Conservation (phyloP, 1,140 invertebrate species). For the Neotoxoptera formosana region DNA sequence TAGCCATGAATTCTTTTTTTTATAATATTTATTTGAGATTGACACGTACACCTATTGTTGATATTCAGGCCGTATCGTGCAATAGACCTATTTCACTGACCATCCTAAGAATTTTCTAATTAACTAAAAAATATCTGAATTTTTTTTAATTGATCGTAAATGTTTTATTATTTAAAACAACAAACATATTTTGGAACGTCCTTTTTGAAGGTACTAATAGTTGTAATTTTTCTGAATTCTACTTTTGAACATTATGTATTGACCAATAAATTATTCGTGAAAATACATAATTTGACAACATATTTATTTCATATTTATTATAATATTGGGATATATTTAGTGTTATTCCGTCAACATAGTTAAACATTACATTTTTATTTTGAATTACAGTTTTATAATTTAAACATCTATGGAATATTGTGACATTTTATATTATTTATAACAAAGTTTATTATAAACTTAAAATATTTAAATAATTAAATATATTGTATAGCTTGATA, state of each 20-base stretch:
- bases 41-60: slow-evolving; percentile 51
- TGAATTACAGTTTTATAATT: no score
- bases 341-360: no score
- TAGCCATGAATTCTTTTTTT: background rate
- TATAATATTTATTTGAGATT: slow-evolving; percentile 26
- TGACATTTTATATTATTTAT: no score
- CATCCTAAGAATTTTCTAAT: slow-evolving; percentile 37
- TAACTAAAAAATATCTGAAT: background rate
- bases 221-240: background rate
- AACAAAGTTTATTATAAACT: no score
- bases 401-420: no score
- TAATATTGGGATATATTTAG: background rate
- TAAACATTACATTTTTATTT: no score
- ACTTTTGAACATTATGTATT: background rate
- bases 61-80: slow-evolving; percentile 50
- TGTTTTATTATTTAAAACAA: background rate
- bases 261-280: background rate
- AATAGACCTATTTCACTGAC: slow-evolving; percentile 29
- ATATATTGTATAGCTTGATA: background rate
- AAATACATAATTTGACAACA: background rate
- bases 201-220: background rate
- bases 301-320: no score
- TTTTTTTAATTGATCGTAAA: background rate
- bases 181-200: background rate
- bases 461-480: no score